These are phyloP conservation scores for Thecocarcelia acutangulata DNA, from an alignment of 2,888 invertebrate species.

Conservation along the genomic window DNA sequence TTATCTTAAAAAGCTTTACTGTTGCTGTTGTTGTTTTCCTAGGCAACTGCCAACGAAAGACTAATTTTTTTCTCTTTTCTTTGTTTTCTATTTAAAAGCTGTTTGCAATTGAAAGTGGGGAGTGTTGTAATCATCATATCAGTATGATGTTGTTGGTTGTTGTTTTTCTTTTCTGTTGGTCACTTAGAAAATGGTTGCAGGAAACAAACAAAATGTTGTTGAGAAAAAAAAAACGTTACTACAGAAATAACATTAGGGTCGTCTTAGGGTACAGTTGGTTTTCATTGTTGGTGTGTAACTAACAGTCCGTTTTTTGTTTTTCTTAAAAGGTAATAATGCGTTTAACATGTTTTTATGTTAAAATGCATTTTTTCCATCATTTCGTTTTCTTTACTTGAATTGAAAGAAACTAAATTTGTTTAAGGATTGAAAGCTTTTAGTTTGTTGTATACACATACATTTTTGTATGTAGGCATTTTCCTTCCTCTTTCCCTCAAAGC, in stretches of 20 bases:
- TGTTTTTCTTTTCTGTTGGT: constrained; percentile 48
- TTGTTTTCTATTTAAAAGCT: constrained; percentile 19
- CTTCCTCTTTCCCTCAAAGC: constrained; percentile 24
- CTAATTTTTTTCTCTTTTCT: constrained; percentile 1
- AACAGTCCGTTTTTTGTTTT: constrained; percentile 49
- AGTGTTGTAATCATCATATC: constrained; percentile 65
- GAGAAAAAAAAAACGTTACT: constrained; percentile 21
- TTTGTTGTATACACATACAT: background rate
- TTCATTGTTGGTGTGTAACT: constrained; percentile 16
- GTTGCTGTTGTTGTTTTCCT: constrained; percentile 18
- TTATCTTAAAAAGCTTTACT: constrained; percentile 55
- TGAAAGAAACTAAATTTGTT: constrained; percentile 31
- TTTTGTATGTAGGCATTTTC: constrained; percentile 3
- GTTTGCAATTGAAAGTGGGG: constrained; percentile 64
- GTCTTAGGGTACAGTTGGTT: constrained; percentile 50
- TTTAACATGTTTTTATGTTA: constrained; percentile 69
- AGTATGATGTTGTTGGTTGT: constrained; percentile 45
- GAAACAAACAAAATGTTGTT: constrained; percentile 18
- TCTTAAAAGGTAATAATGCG: constrained; percentile 69
- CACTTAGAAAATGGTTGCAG: constrained; percentile 57
- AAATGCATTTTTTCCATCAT: constrained; percentile 23
- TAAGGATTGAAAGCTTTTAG: constrained; percentile 66
- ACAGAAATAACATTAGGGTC: constrained; percentile 60
- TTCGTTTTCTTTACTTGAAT: constrained; percentile 18
- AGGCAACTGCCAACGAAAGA: constrained; percentile 40